Conservation (phyloP, 2,888 invertebrate genomes). For the Epistrophe eligans region DNA sequence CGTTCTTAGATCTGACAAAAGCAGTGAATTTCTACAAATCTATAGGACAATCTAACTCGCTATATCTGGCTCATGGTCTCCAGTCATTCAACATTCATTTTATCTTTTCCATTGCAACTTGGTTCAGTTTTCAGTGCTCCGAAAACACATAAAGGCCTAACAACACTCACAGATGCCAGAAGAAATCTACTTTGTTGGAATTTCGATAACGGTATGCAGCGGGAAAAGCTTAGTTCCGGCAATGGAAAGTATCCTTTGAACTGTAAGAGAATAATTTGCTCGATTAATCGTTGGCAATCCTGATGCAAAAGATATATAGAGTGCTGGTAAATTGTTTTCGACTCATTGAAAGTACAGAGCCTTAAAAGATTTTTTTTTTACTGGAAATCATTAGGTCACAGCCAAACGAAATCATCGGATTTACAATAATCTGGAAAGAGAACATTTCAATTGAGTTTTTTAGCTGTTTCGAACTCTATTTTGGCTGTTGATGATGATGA, state of each 20-base stretch:
- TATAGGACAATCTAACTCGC: constrained; percentile 50
- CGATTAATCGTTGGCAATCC: constrained; percentile 49
- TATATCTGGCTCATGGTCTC: constrained; percentile 78
- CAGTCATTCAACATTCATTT: constrained; percentile 77
- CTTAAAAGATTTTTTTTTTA: neutral
- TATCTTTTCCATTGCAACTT: constrained; percentile 56
- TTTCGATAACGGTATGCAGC: constrained; percentile 73
- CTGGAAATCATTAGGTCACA: neutral
- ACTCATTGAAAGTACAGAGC: neutral
- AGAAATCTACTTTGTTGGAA: constrained; percentile 79
- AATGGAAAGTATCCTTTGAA: constrained; percentile 42
- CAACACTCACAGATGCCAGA: constrained; percentile 75
- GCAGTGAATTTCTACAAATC: constrained; percentile 79
- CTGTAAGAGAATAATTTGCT: constrained; percentile 49
- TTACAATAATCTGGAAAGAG: too few relatives aligned
- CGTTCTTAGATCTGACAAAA: constrained; percentile 63
- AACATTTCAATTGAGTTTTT: too few relatives aligned
- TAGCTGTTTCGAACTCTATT: too few relatives aligned
- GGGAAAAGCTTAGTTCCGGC: neutral
- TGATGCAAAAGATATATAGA: constrained; percentile 60
- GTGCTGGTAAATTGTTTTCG: constrained; percentile 5
- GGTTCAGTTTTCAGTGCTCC: constrained; percentile 77
- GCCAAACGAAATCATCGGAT: too few relatives aligned
- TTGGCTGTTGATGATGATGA: too few relatives aligned
- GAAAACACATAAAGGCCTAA: constrained; percentile 81